These are phyloP conservation scores for Neoaliturus tenellus DNA, from an alignment of 2,888 invertebrate genomes.

Conservation along the genomic window DNA sequence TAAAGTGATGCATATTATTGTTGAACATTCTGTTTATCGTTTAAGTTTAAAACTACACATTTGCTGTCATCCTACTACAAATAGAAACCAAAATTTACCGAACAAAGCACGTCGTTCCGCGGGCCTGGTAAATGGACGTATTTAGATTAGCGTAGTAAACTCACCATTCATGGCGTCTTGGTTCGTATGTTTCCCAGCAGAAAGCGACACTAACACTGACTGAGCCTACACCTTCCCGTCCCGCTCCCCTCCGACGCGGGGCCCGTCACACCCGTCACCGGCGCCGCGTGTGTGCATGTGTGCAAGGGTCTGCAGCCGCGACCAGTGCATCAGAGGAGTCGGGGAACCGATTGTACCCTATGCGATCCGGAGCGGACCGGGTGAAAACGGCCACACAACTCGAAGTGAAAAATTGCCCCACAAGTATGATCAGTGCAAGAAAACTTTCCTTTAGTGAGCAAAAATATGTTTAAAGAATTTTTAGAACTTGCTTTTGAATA, in stretches of 20 bases:
- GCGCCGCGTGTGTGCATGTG: neutral
- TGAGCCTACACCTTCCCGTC: conserved; percentile 16
- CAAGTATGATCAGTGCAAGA: too few species aligned
- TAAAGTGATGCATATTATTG: too few species aligned
- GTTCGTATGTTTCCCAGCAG: conserved; percentile 4
- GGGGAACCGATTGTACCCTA: neutral
- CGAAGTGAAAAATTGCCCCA: too few species aligned
- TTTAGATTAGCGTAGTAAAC: neutral
- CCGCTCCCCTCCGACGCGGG: neutral
- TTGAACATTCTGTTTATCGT: too few species aligned
- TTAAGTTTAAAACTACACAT: too few species aligned
- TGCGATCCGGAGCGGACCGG: neutral
- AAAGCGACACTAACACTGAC: conserved; percentile 16
- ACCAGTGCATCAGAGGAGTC: neutral
- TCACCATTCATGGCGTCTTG: conserved; percentile 23
- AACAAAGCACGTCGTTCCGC: too few species aligned
- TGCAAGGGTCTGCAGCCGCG: neutral
- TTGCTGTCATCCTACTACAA: too few species aligned
- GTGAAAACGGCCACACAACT: too few species aligned
- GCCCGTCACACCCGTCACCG: neutral
- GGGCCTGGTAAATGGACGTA: neutral
- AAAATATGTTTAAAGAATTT: too few species aligned
- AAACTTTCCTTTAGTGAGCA: too few species aligned
- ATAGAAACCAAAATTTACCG: too few species aligned
- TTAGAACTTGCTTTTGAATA: too few species aligned